Percentiles rank a stretch among this genome's conserved stretches.
Evolutionary conservation across 2,888 invertebrate genomes (phyloP).

Genomic region (Meteorus colon): DNA sequence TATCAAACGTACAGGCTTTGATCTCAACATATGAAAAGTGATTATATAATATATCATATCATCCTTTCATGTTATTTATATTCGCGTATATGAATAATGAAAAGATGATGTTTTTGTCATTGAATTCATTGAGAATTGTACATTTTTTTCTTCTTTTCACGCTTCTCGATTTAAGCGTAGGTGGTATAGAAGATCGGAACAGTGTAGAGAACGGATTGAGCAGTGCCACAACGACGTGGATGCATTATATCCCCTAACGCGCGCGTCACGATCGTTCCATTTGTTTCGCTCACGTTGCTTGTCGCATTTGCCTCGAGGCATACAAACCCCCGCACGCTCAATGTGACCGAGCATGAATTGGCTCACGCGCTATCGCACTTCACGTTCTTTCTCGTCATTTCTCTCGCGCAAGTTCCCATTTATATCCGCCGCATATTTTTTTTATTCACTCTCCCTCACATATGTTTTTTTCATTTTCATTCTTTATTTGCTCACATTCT

Average conservation of each 20-base stretch:
- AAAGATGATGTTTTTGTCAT: not conserved
- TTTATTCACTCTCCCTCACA: not conserved
- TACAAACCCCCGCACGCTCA: constrained; percentile 28
- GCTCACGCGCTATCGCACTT: constrained; percentile 36
- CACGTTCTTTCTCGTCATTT: constrained; percentile 29
- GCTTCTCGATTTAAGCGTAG: constrained; percentile 2
- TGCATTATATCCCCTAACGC: constrained; percentile 61
- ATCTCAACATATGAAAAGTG: not conserved
- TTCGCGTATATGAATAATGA: not conserved
- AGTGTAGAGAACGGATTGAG: not conserved
- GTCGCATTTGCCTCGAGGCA: constrained; percentile 42
- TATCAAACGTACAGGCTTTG: not conserved
- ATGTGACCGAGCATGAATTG: constrained; percentile 38
- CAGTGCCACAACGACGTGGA: constrained; percentile 51
- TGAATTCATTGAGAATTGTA: not conserved
- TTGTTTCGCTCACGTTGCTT: constrained; percentile 39
- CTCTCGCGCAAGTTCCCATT: constrained; percentile 22
- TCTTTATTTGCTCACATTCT: constrained; percentile 13
- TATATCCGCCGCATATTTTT: constrained; percentile 27
- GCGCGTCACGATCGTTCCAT: constrained; percentile 45
- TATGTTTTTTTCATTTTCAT: constrained; percentile 15
- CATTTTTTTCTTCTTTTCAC: constrained; percentile 7
- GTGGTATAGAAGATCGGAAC: not conserved
- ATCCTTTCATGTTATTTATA: no score
- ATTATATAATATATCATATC: not conserved